Evolutionary conservation across 2,113 vertebrate species (phyloP).

Genomic region (Perccottus glenii): DNA sequence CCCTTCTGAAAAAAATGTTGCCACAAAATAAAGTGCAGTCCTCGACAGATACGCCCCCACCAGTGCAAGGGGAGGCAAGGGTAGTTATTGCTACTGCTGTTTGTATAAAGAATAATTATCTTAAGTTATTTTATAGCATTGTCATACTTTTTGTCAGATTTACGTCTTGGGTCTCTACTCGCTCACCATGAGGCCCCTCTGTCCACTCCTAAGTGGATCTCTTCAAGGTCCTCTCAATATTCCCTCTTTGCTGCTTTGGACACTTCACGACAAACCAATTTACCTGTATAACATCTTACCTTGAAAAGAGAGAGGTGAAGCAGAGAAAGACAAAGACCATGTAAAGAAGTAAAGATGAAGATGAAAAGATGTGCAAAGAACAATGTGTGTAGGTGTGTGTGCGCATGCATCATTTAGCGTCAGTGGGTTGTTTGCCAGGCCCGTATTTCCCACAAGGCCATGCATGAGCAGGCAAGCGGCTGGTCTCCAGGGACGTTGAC

Average conservation of each 20-base stretch:
- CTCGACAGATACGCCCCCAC: no score
- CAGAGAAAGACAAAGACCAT: background rate
- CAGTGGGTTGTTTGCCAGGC: slow-evolving; percentile 43
- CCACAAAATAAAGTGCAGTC: no score
- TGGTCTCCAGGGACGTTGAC: slow-evolving; percentile 65
- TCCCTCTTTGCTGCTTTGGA: slow-evolving; percentile 40
- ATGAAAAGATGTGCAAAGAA: slow-evolving; percentile 2
- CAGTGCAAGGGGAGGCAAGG: no score
- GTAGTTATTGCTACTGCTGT: no score
- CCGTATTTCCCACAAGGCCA: slow-evolving; percentile 68
- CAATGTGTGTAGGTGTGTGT: slow-evolving; percentile 25
- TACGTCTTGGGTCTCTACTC: background rate
- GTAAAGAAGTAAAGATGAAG: background rate
- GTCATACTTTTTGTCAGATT: background rate
- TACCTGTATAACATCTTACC: slow-evolving; percentile 56
- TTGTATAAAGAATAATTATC: no score
- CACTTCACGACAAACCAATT: slow-evolving; percentile 44
- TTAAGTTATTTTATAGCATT: background rate
- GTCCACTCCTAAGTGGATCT: slow-evolving; percentile 23
- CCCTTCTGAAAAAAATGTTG: no score
- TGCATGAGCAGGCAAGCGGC: slow-evolving; percentile 58
- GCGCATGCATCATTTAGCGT: slow-evolving; percentile 45
- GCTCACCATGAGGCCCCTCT: background rate
- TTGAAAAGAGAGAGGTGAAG: slow-evolving; percentile 27
- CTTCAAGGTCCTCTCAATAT: slow-evolving; percentile 47